phyloP scores from a whole-genome alignment of 2,888 invertebrate species.

The Caradrina kadenii region DNA sequence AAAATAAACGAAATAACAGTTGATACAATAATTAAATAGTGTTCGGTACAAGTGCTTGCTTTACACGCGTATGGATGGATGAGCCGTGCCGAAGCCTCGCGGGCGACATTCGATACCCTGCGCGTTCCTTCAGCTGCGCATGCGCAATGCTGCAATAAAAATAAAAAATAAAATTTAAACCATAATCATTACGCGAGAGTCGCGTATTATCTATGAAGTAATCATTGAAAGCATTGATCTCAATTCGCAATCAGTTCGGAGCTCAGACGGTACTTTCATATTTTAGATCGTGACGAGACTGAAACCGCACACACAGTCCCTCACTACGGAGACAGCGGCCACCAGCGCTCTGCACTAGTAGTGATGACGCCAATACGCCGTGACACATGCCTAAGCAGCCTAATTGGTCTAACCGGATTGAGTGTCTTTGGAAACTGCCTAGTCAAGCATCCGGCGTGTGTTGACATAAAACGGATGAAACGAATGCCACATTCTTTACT shows the following conservation, averaged over 20 bases:
- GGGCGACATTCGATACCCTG: background rate
- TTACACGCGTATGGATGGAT: background rate
- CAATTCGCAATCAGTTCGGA: slow-evolving; percentile 25
- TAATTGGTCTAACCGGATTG: no score
- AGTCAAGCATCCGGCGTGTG: no score
- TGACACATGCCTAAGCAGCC: no score
- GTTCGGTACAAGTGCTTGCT: background rate
- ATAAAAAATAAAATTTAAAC: slow-evolving; percentile 11
- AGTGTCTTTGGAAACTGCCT: no score
- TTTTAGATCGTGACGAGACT: slow-evolving; percentile 32
- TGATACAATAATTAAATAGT: no score
- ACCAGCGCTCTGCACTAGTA: no score
- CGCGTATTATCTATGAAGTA: slow-evolving; percentile 44
- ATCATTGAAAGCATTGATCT: slow-evolving; percentile 54
- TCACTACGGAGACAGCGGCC: no score
- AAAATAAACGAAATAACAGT: background rate
- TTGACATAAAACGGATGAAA: no score
- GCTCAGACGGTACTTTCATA: slow-evolving; percentile 52
- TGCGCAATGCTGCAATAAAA: background rate
- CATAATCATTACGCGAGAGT: slow-evolving; percentile 20
- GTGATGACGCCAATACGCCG: no score
- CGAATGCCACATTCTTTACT: no score
- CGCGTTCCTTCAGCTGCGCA: background rate
- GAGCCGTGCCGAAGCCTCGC: background rate
- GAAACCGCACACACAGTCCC: no score